These are phyloP conservation scores for Teleiodes luculella DNA, from an alignment of 2,888 invertebrate species.

Conservation along the genomic window DNA sequence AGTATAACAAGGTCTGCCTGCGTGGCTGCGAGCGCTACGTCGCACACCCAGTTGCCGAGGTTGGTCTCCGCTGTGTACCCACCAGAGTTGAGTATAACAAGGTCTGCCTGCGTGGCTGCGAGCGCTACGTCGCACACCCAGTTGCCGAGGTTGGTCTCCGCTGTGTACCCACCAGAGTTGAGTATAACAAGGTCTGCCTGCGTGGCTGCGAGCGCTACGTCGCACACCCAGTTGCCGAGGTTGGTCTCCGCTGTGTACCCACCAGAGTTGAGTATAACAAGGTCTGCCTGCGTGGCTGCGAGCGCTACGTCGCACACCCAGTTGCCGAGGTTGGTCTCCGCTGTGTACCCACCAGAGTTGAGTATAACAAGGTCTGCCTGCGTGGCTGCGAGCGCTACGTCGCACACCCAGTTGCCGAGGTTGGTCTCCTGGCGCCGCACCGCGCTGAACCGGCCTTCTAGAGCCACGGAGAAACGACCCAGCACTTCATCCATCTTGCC, in stretches of 20 bases:
- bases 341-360: conserved; percentile 84
- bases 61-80: background rate
- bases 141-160: too few relatives aligned
- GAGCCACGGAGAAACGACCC: conserved; percentile 89
- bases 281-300: background rate
- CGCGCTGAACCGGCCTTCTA: conserved; percentile 90
- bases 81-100: conserved; percentile 91
- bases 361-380: conserved; percentile 91
- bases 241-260: conserved; percentile 37
- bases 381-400: conserved; percentile 89
- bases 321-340: background rate
- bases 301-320: too few relatives aligned
- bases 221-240: too few relatives aligned
- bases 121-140: too few relatives aligned
- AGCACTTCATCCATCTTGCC: conserved; percentile 91
- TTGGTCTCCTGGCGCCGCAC: conserved; percentile 93
- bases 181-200: conserved; percentile 41
- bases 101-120: background rate
- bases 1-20: conserved; percentile 82
- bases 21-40: too few relatives aligned
- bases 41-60: too few relatives aligned
- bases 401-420: conserved; percentile 91
- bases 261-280: conserved; percentile 40
- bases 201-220: too few relatives aligned
- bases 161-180: background rate